Base-by-base conservation (phyloP, 2,113 vertebrate genomes). In the Gavia stellata region DNA sequence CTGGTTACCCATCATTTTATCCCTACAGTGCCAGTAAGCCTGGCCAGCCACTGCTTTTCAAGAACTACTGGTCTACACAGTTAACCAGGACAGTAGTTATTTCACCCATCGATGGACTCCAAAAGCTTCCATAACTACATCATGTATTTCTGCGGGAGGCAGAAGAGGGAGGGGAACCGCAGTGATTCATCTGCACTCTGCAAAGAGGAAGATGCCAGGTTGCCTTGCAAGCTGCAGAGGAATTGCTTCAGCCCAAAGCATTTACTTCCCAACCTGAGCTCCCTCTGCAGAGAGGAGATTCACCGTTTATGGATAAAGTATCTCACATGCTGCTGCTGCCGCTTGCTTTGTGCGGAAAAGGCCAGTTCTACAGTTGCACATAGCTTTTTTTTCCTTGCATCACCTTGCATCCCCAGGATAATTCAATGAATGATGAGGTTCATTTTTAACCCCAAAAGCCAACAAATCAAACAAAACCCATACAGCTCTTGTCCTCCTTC, bases 371-470 rank as follows among this genome's bases (percentile, higher is more conserved):
- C 19, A 50, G 45, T 4, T 73, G 31, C 40, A 85, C 17, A 28
- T 1, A n/a, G 21, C 6, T 29, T 10, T 50, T 66, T 44, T 17
- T 34, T 4, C 61, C 44, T 50, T 58, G 59, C 63, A 66, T 36
- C 42, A 63, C 33, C 24, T 61, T 89, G 19, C 13, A 13, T 53
- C 31, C 40, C 45, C 74, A 50, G 36, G 24, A 79, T 21, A 89
- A 79, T 45, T 61, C 78, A 23, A 14, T 72, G 36, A 91, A 75
- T n/a, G 17, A 75, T 56, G 8, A 91, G 5, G 19, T 38, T 91
- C 5, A 47, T 82, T 96, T 95, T 88, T 92, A 96, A 95, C 58
- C 10, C 33, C 15, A 49, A 56, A 84, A 94, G 15, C 13, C 70
- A 89, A 72, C 26, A 94, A 82, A 90, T 36, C 31, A 85, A 90